These are phyloP conservation scores for Lasioglossum pauxillum DNA, from an alignment of 2,888 invertebrate species.

Conservation along the genomic window DNA sequence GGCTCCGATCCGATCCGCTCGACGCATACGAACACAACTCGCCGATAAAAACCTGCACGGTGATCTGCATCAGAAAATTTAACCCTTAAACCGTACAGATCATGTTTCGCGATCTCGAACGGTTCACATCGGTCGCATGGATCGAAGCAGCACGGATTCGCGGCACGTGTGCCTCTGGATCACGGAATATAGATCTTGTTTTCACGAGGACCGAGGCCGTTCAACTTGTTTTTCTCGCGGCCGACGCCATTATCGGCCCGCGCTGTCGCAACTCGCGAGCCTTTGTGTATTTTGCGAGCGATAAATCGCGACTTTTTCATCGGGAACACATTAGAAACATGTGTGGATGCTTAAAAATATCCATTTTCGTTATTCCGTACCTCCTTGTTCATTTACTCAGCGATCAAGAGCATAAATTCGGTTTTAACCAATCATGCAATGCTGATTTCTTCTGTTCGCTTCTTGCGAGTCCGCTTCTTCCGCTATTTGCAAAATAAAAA, in stretches of 20 bases:
- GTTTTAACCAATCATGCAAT: neutral
- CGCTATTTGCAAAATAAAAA: too few relatives aligned
- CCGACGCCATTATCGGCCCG: conserved; percentile 71
- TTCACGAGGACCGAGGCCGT: conserved; percentile 63
- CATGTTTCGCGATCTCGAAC: too few relatives aligned
- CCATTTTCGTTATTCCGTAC: neutral
- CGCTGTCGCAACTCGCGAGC: conserved; percentile 70
- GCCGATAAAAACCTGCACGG: neutral
- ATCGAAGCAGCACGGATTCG: neutral
- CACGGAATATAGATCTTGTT: conserved; percentile 23
- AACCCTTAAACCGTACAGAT: neutral
- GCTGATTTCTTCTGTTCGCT: neutral
- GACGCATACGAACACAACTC: neutral
- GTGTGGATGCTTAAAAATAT: neutral
- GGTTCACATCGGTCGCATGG: too few relatives aligned
- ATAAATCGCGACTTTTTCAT: conserved; percentile 3
- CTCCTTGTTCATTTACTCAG: neutral
- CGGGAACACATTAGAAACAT: neutral
- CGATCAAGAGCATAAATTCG: neutral
- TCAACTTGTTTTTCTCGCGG: conserved; percentile 77
- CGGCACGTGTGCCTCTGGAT: conserved; percentile 8
- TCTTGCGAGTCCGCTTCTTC: too few relatives aligned
- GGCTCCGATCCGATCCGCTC: neutral
- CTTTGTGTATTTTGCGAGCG: conserved; percentile 8
- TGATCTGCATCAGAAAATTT: neutral